These are phyloP conservation scores for Noctua comes DNA, from an alignment of 2,888 invertebrate species.

Conservation along the genomic window DNA sequence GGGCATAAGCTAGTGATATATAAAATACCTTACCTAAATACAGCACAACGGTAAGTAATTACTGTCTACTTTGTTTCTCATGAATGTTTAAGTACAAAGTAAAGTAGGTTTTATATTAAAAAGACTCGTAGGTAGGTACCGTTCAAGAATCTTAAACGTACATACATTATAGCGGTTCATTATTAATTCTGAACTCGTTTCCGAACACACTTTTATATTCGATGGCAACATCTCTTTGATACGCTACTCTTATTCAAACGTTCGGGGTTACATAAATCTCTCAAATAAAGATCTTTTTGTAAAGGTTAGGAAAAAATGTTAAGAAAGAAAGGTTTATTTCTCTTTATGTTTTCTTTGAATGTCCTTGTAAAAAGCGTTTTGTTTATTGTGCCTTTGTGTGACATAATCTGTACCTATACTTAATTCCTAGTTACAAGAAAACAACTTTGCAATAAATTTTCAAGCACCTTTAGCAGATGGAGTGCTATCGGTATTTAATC, in stretches of 20 bases:
- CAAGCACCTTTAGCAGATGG: too few species aligned
- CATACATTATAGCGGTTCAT: conserved; percentile 33
- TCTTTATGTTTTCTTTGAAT: background rate
- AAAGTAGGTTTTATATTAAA: conserved; percentile 15
- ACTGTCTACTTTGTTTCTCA: background rate
- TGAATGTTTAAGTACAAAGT: conserved; percentile 22
- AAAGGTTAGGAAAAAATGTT: background rate
- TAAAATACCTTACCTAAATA: background rate
- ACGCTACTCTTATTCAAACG: conserved; percentile 39
- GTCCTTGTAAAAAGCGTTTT: background rate
- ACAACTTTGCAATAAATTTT: background rate
- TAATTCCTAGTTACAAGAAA: background rate
- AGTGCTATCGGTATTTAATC: too few species aligned
- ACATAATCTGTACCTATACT: background rate
- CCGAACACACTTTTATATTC: conserved; percentile 36
- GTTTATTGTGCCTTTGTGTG: background rate
- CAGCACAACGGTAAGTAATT: conserved; percentile 11
- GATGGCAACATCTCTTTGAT: conserved; percentile 40
- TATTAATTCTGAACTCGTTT: conserved; percentile 49
- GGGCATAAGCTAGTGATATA: background rate
- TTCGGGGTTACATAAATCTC: conserved; percentile 21
- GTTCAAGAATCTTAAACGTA: conserved; percentile 27
- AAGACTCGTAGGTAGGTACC: conserved; percentile 13
- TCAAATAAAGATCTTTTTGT: conserved; percentile 32
- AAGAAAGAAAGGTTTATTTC: background rate